Evolutionary conservation across 2,113 vertebrate genomes (phyloP).

Genomic region (Ameiurus melas): DNA sequence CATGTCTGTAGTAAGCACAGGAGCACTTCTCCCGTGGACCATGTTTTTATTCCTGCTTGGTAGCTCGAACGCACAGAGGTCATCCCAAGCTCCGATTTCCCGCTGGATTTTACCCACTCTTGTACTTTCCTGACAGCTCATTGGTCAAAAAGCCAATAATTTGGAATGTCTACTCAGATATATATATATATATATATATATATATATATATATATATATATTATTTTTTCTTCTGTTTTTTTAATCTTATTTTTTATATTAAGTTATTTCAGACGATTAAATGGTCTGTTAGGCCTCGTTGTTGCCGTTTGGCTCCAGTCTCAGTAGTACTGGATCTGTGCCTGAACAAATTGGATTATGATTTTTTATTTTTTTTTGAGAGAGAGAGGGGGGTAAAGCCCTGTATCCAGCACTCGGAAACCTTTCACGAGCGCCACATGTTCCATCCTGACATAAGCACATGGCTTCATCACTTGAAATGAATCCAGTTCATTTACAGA

Average conservation of each 20-base stretch:
- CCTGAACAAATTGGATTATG: background rate
- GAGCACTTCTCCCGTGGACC: background rate
- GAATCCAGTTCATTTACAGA: background rate
- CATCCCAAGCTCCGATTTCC: background rate
- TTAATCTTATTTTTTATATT: background rate
- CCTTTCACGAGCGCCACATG: background rate
- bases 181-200: too few relatives aligned
- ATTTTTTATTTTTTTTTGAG: background rate
- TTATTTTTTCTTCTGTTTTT: background rate
- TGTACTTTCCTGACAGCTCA: background rate
- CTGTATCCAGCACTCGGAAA: background rate
- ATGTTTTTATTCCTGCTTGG: background rate
- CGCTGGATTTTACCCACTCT: too few relatives aligned
- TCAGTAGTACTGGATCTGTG: background rate
- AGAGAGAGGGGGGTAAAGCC: background rate
- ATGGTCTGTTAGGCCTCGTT: background rate
- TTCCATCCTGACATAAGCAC: background rate
- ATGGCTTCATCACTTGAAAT: background rate
- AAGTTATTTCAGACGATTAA: background rate
- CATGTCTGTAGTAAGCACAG: background rate
- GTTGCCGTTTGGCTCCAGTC: background rate
- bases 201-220: too few relatives aligned
- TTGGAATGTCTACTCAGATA: background rate
- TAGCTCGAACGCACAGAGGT: background rate
- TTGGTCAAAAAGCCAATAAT: background rate